phyloP scores from a whole-genome alignment of 2,797 vertebrate genomes.

The Simalia tracyae region DNA sequence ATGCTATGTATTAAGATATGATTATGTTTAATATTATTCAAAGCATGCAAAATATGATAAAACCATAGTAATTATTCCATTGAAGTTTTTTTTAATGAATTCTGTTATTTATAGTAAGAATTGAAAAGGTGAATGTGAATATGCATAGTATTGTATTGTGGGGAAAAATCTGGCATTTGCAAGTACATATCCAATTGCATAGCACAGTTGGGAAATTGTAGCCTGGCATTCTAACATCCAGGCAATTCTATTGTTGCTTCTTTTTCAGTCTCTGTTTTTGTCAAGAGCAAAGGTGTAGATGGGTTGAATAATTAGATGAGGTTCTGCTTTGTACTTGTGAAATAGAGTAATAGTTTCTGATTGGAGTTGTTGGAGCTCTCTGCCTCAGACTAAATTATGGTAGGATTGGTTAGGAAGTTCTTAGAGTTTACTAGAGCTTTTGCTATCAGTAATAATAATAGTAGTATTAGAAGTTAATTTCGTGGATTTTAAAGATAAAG shows the following conservation, averaged over 20 bases:
- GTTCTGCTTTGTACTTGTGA: not conserved
- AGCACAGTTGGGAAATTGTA: not conserved
- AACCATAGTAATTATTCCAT: not conserved
- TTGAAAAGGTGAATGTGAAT: not conserved
- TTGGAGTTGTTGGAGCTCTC: not conserved
- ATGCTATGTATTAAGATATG: not conserved
- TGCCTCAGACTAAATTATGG: conserved; percentile 9
- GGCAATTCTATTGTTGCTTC: not conserved
- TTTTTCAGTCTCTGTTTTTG: not conserved
- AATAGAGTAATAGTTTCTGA: not conserved
- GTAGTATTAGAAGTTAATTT: too few species aligned
- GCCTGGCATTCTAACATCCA: not conserved
- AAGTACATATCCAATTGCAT: not conserved
- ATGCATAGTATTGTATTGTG: not conserved
- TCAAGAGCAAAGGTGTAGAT: not conserved
- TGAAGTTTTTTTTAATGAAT: not conserved
- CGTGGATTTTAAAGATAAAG: too few species aligned
- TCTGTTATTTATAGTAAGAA: conserved; percentile 8
- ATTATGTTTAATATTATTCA: not conserved
- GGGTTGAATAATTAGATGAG: conserved; percentile 9
- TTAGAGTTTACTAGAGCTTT: not conserved
- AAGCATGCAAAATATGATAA: not conserved
- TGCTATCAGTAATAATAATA: not conserved
- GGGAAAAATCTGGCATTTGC: not conserved
- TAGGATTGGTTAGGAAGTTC: not conserved